These are phyloP conservation scores for Crematogaster levior DNA, from an alignment of 2,888 invertebrate genomes.

Conservation along the genomic window DNA sequence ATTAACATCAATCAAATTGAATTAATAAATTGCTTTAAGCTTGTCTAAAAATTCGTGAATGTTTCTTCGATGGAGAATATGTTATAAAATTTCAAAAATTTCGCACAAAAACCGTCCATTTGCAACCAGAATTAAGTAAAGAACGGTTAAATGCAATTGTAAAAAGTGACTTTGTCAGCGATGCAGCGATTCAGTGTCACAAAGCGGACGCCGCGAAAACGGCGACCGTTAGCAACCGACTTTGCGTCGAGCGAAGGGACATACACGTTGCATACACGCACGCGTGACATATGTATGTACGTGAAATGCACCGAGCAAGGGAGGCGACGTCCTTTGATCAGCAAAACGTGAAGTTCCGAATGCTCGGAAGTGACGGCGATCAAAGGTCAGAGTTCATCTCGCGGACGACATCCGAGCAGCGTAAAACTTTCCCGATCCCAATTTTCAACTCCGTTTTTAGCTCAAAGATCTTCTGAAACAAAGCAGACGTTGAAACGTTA, in stretches of 20 bases:
- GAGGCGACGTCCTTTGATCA: constrained; percentile 61
- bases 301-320: constrained; percentile 39
- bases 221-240: neutral
- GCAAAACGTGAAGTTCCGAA: constrained; percentile 63
- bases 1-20: constrained; percentile 11
- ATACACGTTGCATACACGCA: constrained; percentile 21
- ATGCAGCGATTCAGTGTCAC: neutral
- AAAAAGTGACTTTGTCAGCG: neutral
- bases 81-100: neutral
- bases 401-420: neutral
- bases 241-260: neutral
- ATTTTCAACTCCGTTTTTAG: constrained; percentile 41
- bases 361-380: constrained; percentile 41
- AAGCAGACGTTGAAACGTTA: neutral
- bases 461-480: neutral
- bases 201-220: constrained; percentile 19
- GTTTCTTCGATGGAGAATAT: neutral
- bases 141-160: neutral
- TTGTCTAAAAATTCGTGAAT: neutral
- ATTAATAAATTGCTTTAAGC: no score
- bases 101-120: neutral
- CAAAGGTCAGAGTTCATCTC: constrained; percentile 62
- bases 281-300: constrained; percentile 27
- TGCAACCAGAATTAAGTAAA: neutral
- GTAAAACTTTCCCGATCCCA: constrained; percentile 28